Conservation (phyloP, 2,113 vertebrate species). For the Geothlypis trichas region DNA sequence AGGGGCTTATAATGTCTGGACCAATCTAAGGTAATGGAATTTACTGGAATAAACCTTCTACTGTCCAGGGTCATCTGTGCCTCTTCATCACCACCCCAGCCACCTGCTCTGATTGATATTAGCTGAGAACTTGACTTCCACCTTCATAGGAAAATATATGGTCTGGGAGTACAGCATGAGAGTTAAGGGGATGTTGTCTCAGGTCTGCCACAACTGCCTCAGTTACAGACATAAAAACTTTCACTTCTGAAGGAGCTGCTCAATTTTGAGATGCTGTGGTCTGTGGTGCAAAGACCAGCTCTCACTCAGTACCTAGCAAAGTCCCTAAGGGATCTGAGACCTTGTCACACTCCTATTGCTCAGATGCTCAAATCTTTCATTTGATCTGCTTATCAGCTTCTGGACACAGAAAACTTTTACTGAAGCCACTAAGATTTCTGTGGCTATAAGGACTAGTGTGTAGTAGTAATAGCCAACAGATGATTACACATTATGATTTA, state of each 20-base stretch:
- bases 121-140: not conserved
- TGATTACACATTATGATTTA: not conserved
- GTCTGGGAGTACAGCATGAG: not conserved
- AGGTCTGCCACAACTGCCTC: not conserved
- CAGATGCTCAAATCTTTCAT: not conserved
- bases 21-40: not conserved
- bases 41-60: not conserved
- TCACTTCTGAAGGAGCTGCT: not conserved
- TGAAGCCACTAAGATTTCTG: not conserved
- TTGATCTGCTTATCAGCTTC: not conserved
- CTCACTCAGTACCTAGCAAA: not conserved
- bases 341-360: not conserved
- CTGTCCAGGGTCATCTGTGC: not conserved
- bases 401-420: not conserved
- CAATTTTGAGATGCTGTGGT: not conserved
- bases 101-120: not conserved
- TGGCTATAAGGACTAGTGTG: not conserved
- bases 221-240: not conserved
- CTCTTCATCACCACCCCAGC: not conserved
- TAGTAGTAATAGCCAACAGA: not conserved
- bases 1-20: not conserved
- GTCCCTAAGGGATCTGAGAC: not conserved
- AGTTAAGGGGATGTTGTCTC: not conserved
- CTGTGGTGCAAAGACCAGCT: not conserved
- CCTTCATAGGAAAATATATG: not conserved